phyloP scores from a whole-genome alignment of 2,888 invertebrate species.

The Pyrrhosoma nymphula region DNA sequence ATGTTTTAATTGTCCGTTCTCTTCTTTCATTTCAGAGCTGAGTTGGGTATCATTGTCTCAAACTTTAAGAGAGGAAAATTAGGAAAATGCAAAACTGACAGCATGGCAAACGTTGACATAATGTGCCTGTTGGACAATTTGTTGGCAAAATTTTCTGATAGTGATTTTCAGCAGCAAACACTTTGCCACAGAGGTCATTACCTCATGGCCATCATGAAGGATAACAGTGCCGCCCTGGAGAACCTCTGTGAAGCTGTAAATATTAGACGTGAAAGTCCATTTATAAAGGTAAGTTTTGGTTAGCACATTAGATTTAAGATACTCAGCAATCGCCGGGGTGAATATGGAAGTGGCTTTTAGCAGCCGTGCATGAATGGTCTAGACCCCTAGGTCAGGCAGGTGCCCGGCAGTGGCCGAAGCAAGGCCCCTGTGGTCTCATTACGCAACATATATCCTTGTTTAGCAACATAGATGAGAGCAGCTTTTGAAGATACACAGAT shows the following conservation, averaged over 20 bases:
- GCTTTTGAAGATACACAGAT: no score
- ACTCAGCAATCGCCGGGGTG: no score
- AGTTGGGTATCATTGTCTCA: conserved; percentile 19
- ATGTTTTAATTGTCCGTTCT: no score
- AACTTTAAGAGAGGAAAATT: not conserved
- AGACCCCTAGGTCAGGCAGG: no score
- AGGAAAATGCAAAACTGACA: not conserved
- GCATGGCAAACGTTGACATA: not conserved
- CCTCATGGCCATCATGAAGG: conserved; percentile 31
- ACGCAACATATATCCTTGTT: no score
- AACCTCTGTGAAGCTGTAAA: not conserved
- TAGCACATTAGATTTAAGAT: not conserved
- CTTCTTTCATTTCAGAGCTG: not conserved
- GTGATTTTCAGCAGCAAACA: conserved; percentile 11
- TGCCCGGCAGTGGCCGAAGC: no score
- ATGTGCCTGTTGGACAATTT: not conserved
- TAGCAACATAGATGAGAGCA: no score
- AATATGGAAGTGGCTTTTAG: no score
- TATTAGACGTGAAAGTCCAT: not conserved
- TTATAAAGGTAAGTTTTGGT: conserved; percentile 37
- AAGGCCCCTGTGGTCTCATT: no score
- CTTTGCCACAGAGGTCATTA: conserved; percentile 52
- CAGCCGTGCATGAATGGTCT: no score
- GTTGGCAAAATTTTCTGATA: not conserved
- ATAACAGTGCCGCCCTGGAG: not conserved